Percentiles rank a stretch among this genome's conserved stretches.
Conservation (phyloP, 2,888 invertebrate genomes). For the Merodon equestris region DNA sequence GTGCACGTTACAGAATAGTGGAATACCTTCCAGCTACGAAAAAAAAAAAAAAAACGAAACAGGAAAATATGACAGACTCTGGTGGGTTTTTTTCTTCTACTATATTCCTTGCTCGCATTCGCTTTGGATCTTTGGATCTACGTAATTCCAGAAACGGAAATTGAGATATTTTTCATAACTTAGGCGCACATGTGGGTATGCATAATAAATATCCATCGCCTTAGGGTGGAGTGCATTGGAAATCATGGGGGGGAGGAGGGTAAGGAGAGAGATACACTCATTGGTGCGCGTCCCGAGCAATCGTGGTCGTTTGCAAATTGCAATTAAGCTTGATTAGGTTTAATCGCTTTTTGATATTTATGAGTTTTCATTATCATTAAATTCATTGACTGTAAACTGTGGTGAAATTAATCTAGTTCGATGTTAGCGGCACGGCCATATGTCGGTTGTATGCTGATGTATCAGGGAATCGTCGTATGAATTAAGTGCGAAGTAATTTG, state of each 20-base stretch:
- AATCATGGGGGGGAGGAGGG: conserved; percentile 2
- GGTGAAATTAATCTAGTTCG: conserved; percentile 61
- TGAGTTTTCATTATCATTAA: conserved; percentile 73
- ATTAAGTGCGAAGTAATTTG: conserved; percentile 16
- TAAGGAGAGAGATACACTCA: conserved; percentile 8
- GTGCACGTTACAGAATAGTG: conserved; percentile 45
- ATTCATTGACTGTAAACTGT: conserved; percentile 69
- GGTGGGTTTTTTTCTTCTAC: neutral
- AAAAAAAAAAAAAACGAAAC: neutral
- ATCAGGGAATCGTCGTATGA: neutral
- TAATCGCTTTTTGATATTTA: conserved; percentile 74
- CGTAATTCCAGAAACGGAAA: conserved; percentile 72
- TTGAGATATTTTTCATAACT: conserved; percentile 74
- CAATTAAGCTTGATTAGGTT: conserved; percentile 75
- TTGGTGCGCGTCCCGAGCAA: conserved; percentile 44
- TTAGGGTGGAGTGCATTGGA: conserved; percentile 26
- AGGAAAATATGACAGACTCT: conserved; percentile 31
- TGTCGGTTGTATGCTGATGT: conserved; percentile 40
- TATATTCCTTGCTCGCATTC: neutral
- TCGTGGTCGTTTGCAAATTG: conserved; percentile 66
- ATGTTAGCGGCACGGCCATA: neutral
- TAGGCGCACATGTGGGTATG: conserved; percentile 70
- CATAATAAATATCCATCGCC: conserved; percentile 66
- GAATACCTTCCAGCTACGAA: conserved; percentile 50
- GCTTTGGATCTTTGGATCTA: conserved; percentile 28